Evolutionary conservation across 2,797 vertebrate species (phyloP), one percentile per base, ranked within the genome.

Genomic region (Pachyuromys duprasi): DNA sequence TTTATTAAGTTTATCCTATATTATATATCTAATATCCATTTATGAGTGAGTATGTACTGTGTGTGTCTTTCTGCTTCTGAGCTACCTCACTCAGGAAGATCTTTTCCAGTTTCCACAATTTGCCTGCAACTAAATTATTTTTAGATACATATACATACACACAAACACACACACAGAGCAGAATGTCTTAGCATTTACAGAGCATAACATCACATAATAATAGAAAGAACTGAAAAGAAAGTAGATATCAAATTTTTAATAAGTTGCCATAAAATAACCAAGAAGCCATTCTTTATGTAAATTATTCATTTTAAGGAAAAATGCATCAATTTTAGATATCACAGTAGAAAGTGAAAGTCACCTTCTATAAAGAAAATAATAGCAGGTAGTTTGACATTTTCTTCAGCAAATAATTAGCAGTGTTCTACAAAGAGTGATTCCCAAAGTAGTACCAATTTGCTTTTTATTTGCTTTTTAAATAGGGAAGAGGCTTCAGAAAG

Each of bases 381-480:
- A 49, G 31, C 82, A 63, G 45, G 6, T 5, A 42, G 28, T 65
- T 75, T 81, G 36, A 90, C 20, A 67, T 94, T 96, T 87, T 95
- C n/a, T 8, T 81, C 18, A 92, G 24, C 24, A 96, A 90, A 91
- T 65, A 93, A 2, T 45, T 89, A 89, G 81, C 2, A 80, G 17
- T 5, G 6, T 89, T 95, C 53, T 90, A 49, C n/a, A 89, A 92
- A 72, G 22, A 80, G 60, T 76, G 17, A 90, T 15, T 53, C 15
- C 22, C 11, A 17, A 79, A 86, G 36, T 89, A 86, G 86, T 33
- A 14, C 12, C 11, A 80, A 83, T 7, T n/a, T 95, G 28, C 28
- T 80, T 86, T 91, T 93, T 4, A 89, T 88, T 79, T 94, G 36
- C 91, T 94, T 69, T 20, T 15, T 81, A 88, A 95, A 86, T n/a